Conservation (phyloP, 2,888 invertebrate genomes). For the Tetragnatha montana region DNA sequence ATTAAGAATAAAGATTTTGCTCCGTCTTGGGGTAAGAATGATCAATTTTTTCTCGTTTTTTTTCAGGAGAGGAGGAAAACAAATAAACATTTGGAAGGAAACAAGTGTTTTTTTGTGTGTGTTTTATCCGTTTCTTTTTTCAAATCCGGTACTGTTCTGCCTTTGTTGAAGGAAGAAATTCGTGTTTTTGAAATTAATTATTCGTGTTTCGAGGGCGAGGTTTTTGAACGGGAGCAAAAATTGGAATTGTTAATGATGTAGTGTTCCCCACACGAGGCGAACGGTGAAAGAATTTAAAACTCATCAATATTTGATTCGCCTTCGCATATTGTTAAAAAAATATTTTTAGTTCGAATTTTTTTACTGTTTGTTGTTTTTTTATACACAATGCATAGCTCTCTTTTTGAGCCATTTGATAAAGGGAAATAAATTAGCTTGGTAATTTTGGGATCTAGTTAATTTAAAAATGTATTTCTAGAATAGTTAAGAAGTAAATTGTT, state of each 20-base stretch:
- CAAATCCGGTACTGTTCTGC: background rate
- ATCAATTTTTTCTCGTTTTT: slow-evolving; percentile 20
- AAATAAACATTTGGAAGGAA: background rate
- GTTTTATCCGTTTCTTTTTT: background rate
- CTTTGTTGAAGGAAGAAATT: background rate
- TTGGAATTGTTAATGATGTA: background rate
- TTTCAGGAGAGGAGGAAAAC: background rate
- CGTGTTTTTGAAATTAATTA: background rate
- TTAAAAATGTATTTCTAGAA: too few relatives aligned
- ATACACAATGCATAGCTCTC: too few relatives aligned
- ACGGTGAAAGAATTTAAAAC: background rate
- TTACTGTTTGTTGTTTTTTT: too few relatives aligned
- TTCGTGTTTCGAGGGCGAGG: background rate
- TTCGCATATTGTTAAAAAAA: too few relatives aligned
- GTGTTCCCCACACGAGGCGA: background rate
- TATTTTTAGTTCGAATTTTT: too few relatives aligned
- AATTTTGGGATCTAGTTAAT: too few relatives aligned
- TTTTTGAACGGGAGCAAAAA: background rate
- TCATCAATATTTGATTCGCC: background rate
- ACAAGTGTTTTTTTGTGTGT: background rate
- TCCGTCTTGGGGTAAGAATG: slow-evolving; percentile 12
- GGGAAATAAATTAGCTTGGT: too few relatives aligned
- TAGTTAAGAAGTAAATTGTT: too few relatives aligned
- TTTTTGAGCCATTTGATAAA: too few relatives aligned
- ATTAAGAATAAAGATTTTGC: slow-evolving; percentile 39